Conservation (phyloP, 2,888 invertebrate species). For the Ferrisia virgata region DNA sequence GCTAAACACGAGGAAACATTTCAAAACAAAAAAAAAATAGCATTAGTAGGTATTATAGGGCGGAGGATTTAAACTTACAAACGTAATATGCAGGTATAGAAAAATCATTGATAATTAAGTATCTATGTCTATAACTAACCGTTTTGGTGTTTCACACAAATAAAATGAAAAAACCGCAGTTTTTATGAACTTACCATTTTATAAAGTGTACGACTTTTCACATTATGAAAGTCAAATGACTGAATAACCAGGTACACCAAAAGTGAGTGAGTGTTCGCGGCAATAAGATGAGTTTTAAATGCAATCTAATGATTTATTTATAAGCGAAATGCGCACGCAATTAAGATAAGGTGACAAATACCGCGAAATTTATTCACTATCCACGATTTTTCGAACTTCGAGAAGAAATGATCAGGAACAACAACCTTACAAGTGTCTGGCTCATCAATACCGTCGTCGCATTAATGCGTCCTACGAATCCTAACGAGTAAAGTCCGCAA, state of each 20-base stretch:
- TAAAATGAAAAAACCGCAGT: background rate
- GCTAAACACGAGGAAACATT: slow-evolving; percentile 5
- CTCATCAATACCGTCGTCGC: background rate
- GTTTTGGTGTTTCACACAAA: too few species aligned
- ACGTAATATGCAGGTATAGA: too few species aligned
- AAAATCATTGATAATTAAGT: too few species aligned
- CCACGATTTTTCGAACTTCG: background rate
- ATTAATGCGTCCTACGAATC: background rate
- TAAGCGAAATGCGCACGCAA: slow-evolving; percentile 15
- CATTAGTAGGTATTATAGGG: too few species aligned
- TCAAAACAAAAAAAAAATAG: background rate
- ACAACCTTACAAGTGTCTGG: background rate
- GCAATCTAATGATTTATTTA: background rate
- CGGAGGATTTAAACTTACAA: too few species aligned
- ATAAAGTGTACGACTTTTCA: background rate
- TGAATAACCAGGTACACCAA: background rate
- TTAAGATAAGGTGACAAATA: background rate
- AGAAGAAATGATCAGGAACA: background rate
- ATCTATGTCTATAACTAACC: too few species aligned
- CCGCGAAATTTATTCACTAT: background rate
- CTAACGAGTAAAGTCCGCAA: slow-evolving; percentile 15
- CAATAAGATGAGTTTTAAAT: background rate
- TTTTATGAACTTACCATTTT: background rate
- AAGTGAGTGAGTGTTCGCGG: background rate
- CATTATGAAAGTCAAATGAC: background rate